phyloP scores from a whole-genome alignment of 2,113 vertebrate species.

The Chauna torquata region DNA sequence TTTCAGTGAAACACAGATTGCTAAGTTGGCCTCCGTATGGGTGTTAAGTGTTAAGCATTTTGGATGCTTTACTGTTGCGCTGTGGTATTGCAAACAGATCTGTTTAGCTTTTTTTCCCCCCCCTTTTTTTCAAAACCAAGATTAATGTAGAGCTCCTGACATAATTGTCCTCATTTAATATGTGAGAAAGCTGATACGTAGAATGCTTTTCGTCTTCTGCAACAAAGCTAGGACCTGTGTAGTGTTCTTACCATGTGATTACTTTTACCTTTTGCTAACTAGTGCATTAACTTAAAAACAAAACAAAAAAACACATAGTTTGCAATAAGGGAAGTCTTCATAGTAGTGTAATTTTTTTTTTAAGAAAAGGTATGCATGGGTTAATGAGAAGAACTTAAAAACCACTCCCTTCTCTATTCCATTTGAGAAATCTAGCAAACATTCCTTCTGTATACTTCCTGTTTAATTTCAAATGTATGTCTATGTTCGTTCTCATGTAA shows the following conservation, averaged over 20 bases:
- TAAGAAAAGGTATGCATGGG: slow-evolving; percentile 48
- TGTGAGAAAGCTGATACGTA: neutral
- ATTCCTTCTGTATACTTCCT: slow-evolving; percentile 66
- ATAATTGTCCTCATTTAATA: slow-evolving; percentile 10
- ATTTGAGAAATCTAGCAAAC: slow-evolving; percentile 64
- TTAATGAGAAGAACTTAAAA: slow-evolving; percentile 66
- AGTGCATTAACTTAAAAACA: neutral
- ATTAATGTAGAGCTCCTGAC: neutral
- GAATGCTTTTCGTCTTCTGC: neutral
- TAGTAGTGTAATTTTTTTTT: slow-evolving; percentile 16
- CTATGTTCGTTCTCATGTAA: slow-evolving; percentile 36
- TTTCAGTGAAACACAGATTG: accelerated
- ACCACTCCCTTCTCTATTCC: slow-evolving; percentile 64
- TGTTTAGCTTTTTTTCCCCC: neutral
- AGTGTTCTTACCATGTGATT: neutral
- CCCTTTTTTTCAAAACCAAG: neutral
- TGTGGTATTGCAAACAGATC: neutral
- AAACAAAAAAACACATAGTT: neutral
- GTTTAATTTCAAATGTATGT: slow-evolving; percentile 57
- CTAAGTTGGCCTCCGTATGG: accelerated
- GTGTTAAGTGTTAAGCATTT: accelerated
- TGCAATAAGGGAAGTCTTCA: neutral
- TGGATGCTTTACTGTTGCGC: neutral
- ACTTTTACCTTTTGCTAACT: neutral
- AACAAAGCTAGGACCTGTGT: neutral